phyloP scores from a whole-genome alignment of 2,113 vertebrate species.

The Suricata suricatta region DNA sequence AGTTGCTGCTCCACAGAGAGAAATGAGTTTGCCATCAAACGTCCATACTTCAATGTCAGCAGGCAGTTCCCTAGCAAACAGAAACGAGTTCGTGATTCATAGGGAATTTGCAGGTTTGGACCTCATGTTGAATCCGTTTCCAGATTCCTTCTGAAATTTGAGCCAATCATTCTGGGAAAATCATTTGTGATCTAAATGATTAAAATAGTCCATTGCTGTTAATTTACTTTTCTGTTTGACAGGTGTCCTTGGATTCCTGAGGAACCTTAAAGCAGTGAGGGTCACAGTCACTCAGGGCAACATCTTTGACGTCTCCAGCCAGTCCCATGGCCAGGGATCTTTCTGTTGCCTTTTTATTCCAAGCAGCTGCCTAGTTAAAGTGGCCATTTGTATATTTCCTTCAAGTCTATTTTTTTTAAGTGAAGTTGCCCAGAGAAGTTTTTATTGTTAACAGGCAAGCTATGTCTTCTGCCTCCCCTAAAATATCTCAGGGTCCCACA shows the following conservation, averaged over 20 bases:
- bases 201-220: background rate
- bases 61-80: background rate
- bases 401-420: background rate
- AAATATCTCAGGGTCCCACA: background rate
- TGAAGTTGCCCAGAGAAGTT: background rate
- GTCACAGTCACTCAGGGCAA: background rate
- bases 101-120: background rate
- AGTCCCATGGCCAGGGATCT: background rate
- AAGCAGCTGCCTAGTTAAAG: background rate
- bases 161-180: background rate
- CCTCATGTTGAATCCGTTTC: background rate
- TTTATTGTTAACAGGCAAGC: background rate
- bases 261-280: background rate
- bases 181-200: background rate
- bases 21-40: background rate
- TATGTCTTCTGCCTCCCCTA: background rate
- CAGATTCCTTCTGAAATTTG: conserved; percentile 16
- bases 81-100: background rate
- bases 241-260: background rate
- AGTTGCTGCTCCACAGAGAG: background rate
- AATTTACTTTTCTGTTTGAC: background rate
- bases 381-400: background rate
- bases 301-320: background rate
- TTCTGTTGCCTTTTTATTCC: background rate
- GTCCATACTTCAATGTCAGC: background rate